Evolutionary conservation across 2,888 invertebrate genomes (phyloP).

Genomic region (Tetanocera ferruginea): DNA sequence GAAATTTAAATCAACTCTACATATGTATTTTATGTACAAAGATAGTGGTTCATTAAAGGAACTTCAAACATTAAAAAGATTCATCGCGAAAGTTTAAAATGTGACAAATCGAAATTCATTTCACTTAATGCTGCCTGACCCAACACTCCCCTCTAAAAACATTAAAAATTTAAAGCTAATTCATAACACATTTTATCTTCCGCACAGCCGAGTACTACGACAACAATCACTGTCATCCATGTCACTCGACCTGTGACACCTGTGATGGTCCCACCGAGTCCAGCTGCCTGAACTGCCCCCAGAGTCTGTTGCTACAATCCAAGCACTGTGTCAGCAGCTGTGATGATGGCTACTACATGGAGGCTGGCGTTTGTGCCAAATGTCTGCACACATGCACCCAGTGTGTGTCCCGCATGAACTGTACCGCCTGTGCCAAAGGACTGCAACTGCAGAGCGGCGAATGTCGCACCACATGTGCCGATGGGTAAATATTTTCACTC

Average conservation of each 20-base stretch:
- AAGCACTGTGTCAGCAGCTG: constrained; percentile 83
- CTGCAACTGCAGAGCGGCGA: constrained; percentile 86
- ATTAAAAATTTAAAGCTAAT: background rate
- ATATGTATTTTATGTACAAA: too few species aligned
- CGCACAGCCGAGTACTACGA: constrained; percentile 81
- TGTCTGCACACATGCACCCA: constrained; percentile 85
- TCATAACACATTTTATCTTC: background rate
- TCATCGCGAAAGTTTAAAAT: too few species aligned
- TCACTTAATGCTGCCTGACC: background rate
- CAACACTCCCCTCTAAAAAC: background rate
- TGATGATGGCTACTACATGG: constrained; percentile 81
- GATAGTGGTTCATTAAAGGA: too few species aligned
- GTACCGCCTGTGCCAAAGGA: constrained; percentile 83
- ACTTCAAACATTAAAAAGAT: too few species aligned
- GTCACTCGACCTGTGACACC: constrained; percentile 85
- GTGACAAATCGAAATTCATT: background rate
- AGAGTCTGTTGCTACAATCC: constrained; percentile 80
- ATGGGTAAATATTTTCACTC: constrained; percentile 71
- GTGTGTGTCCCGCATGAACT: constrained; percentile 84
- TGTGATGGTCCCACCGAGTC: constrained; percentile 83
- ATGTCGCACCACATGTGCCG: constrained; percentile 84
- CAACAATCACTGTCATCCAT: constrained; percentile 78
- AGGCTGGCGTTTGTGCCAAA: constrained; percentile 80
- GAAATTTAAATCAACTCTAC: too few species aligned
- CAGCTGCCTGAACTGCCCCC: constrained; percentile 82